These are phyloP conservation scores for Cynocephalus volans DNA, from an alignment of 2,113 vertebrate species.

Conservation along the genomic window DNA sequence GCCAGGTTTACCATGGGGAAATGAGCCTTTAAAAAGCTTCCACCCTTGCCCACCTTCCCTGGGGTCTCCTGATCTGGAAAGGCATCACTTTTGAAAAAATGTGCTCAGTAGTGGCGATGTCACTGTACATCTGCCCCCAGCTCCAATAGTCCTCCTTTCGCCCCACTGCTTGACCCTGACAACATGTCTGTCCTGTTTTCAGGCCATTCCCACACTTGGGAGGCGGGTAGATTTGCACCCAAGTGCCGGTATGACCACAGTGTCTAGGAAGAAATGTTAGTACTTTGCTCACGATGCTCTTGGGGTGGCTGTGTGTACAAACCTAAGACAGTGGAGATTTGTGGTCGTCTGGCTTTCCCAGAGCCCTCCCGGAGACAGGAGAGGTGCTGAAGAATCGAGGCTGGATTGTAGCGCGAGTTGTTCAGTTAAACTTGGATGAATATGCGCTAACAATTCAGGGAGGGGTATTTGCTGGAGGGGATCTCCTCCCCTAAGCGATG, in stretches of 20 bases:
- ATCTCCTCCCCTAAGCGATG: background rate
- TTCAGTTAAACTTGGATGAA: background rate
- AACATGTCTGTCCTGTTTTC: background rate
- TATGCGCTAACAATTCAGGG: background rate
- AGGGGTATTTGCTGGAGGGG: background rate
- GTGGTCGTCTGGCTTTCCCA: background rate
- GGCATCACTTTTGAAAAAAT: background rate
- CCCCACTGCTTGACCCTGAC: background rate
- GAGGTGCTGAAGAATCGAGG: too few relatives aligned
- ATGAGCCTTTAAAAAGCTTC: background rate
- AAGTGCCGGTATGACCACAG: background rate
- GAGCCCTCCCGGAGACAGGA: background rate
- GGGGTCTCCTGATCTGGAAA: background rate
- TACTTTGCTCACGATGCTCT: background rate
- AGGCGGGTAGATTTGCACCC: too few relatives aligned
- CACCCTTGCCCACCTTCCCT: background rate
- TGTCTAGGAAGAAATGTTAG: background rate
- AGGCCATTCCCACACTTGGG: background rate
- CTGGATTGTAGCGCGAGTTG: background rate
- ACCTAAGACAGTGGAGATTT: background rate
- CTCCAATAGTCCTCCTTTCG: background rate
- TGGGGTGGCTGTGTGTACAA: background rate
- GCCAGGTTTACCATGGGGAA: background rate
- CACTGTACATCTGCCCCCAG: rapidly evolving
- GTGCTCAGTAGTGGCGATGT: background rate